A percentile compares a stretch with the other conserved stretches of the same genome.
Evolutionary conservation across 2,113 vertebrate species (phyloP).

Genomic region (Tachycineta bicolor): DNA sequence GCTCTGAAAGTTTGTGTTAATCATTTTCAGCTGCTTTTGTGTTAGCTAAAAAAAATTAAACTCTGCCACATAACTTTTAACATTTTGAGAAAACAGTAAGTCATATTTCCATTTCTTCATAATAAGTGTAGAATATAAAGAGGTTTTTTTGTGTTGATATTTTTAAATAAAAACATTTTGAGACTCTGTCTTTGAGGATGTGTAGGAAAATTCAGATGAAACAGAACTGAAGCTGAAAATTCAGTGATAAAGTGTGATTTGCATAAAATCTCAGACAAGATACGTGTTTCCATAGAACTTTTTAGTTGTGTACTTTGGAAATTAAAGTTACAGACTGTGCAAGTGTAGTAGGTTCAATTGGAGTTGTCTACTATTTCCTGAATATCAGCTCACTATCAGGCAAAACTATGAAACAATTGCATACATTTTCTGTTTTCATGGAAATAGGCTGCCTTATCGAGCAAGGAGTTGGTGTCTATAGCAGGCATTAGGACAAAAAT

Average conservation of each 20-base stretch:
- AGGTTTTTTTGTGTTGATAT: not conserved
- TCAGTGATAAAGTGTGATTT: not conserved
- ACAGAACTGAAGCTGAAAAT: not conserved
- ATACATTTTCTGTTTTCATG: not conserved
- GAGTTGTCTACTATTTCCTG: not conserved
- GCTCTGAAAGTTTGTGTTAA: not conserved
- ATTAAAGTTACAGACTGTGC: not conserved
- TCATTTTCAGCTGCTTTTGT: not conserved
- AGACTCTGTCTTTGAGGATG: not conserved
- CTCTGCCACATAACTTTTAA: not conserved
- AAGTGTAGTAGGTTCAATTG: not conserved
- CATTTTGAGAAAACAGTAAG: not conserved
- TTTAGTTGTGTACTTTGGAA: not conserved
- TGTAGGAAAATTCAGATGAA: not conserved
- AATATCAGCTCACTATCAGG: not conserved
- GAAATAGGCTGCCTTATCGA: not conserved
- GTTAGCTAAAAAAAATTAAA: not conserved
- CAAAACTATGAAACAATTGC: not conserved
- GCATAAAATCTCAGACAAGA: not conserved
- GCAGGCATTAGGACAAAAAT: not conserved
- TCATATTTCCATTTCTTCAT: not conserved
- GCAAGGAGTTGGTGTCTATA: not conserved
- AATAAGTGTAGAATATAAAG: not conserved
- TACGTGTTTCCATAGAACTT: not conserved
- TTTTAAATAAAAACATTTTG: not conserved